Evolutionary conservation across 2,888 invertebrate genomes (phyloP).

Genomic region (Melieria picta): DNA sequence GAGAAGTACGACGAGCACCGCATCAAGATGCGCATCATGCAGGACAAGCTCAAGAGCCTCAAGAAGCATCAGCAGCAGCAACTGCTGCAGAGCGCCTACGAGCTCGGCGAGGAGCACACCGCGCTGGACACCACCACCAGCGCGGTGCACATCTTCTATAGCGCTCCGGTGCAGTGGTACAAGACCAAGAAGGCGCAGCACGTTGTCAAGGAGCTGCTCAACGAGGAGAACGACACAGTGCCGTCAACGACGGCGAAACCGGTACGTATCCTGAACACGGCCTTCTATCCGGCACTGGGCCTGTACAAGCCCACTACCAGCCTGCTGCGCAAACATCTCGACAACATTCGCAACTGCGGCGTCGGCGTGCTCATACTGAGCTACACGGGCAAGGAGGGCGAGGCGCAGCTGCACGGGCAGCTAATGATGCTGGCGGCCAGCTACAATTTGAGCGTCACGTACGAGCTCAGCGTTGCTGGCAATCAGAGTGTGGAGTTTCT

Average conservation of each 20-base stretch:
- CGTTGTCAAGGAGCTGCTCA: slow-evolving; percentile 41
- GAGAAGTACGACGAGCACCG: slow-evolving; percentile 66
- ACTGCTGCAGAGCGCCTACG: slow-evolving; percentile 49
- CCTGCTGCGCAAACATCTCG: slow-evolving; percentile 71
- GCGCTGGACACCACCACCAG: slow-evolving; percentile 54
- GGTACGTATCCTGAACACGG: slow-evolving; percentile 57
- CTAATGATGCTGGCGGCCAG: slow-evolving; percentile 67
- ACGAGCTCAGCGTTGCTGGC: slow-evolving; percentile 72
- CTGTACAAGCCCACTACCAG: slow-evolving; percentile 58
- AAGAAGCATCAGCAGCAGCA: slow-evolving; percentile 48
- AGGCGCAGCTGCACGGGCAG: slow-evolving; percentile 60
- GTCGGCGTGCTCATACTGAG: slow-evolving; percentile 72
- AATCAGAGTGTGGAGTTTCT: slow-evolving; percentile 68
- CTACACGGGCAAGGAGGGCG: slow-evolving; percentile 61
- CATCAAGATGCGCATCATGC: slow-evolving; percentile 62
- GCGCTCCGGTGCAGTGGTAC: slow-evolving; percentile 64
- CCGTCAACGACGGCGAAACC: slow-evolving; percentile 47
- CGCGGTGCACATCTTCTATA: slow-evolving; percentile 65
- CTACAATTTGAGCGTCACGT: slow-evolving; percentile 69
- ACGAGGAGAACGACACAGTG: slow-evolving; percentile 42
- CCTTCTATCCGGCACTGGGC: slow-evolving; percentile 63
- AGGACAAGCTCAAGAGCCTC: slow-evolving; percentile 61
- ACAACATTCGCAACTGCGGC: slow-evolving; percentile 70
- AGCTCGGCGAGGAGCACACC: slow-evolving; percentile 55
- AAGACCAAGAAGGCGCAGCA: slow-evolving; percentile 54